Base-by-base conservation (phyloP, 2,797 vertebrate species). In the Rhinella marina region DNA sequence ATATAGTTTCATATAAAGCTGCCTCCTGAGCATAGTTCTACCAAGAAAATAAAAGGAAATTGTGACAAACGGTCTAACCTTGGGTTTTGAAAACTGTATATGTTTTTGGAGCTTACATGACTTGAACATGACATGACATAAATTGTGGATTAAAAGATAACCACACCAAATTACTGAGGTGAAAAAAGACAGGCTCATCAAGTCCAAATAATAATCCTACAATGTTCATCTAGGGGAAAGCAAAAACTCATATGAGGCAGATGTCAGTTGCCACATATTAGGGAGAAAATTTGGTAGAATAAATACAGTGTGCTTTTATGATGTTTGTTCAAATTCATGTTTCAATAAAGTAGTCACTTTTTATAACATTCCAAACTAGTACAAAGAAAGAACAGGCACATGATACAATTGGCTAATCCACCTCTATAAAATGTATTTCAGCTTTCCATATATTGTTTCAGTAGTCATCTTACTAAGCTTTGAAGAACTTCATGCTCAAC, bases 401-500 rank as follows among this genome's bases (percentile, higher is more conserved):
- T 23, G 1, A 48, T 29, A 32, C 29, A 48, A 48, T 21, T 21
- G 29, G 2, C 29, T 73, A 0, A 10, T 7, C 68, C 41, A 32
- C 6, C 0, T 29, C 6, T 29, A 29, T 68, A 32, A 72, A 17
- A 41, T 32, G 9, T 32, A 7, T 72, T 41, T 41, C 7, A 17
- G 3, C 11, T 72, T 4, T 41, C 25, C 6, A 17, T 25, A 32
- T 6, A 70, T 19, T 17, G 32, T 23, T 48, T 19, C 14, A 48
- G 17, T 21, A 21, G 7, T n/a, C n/a, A 84, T 88, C 95, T 96
- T 88, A 99, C 98, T 96, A 96, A 97, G 91, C 94, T 98, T 90
- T 95, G 92, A 89, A 98, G 97, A 12, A 97, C 95, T 94, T 99
- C 97, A 81, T 97, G 94, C 91, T 99, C 97, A 0, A 98, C 97